Base-by-base conservation (phyloP, 2,113 vertebrate genomes). In the Pelodiscus sinensis region DNA sequence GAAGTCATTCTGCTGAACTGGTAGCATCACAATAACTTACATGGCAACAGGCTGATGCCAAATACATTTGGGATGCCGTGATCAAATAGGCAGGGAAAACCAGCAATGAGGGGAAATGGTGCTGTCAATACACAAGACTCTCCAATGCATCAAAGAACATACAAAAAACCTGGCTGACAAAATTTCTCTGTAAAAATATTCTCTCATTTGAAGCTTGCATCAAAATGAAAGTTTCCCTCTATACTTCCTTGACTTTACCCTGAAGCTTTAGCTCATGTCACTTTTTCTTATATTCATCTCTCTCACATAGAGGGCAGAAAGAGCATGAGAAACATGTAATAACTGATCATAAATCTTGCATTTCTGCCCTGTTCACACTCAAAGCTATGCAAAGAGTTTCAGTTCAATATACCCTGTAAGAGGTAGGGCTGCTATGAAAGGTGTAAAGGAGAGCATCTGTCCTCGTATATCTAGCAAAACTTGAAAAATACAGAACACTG, bases 261-360 rank as follows among this genome's bases (percentile, higher is more conserved):
- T 86, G 85, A 93, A 91, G 31, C 14, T 3, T 1, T 57, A 89
- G 65, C 9, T 79, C 83, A 79, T 83, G 52, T 92, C 35, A 88
- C 29, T 35, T 16, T 24, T 52, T 57, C 58, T 38, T 79, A 44
- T 58, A 31, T 65, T 65, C 60, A 4, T 12, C 71, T 56, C 87
- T 80, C 21, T 90, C 51, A 87, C 87, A 88, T 27, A 50, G 60
- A 90, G 89, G 89, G 92, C 60, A 60, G 92, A 90, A 6, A 25
- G 44, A 77, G 73, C 22, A 44, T 77, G 22, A 93, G 93, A 5
- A 31, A 81, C 44, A 95, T 84, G 22, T 92, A 27, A 83, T 55
- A 93, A 83, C 38, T 84, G 94, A 88, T 12, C 50, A 71, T 52
- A 57, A 77, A 81, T 75, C 29, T 81, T 18, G 0, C 15, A 89